Base-by-base conservation (phyloP, 2,888 invertebrate genomes). In the Abrostola tripartita region DNA sequence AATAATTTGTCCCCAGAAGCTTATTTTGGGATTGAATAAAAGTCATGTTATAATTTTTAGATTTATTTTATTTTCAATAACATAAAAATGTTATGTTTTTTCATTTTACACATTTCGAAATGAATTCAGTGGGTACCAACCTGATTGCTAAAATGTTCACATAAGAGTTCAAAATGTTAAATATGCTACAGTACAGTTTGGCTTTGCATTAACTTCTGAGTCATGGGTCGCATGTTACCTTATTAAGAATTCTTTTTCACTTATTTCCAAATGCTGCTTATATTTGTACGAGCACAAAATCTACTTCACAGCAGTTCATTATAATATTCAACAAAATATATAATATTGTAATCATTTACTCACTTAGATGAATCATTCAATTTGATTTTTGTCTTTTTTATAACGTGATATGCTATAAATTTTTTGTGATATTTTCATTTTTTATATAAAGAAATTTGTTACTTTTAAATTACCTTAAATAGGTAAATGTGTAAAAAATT, bases 11-110 rank as follows among this genome's bases (percentile, higher is more conserved):
- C 24, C 24, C 1, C 24, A 2, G 24, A n/a, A 54, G 42, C 37
- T 37, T 11, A 11, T 7, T 44, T 5, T 14, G 40, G 4, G 6
- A 5, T 35, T 14, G 78, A 86, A 88, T 86, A 68, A 89, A 90
- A 89, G 80, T 78, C 79, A 64, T 49, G 66, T 66, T 68, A 76
- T 92, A 91, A 92, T 94, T 94, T 94, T 94, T 93, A 92, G 87
- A 90, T 91, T 94, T 92, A 91, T 94, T 95, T 95, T 95, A 95
- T 95, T 95, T 94, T 94, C 91, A 95, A 95, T 95, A 95, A 95
- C 95, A 95, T 95, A 95, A 95, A 95, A 95, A 95, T 95, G 95
- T 95, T 95, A 95, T 93, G 91, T 90, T 90, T 88, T 90, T 89
- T 89, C 90, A 90, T 93, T 93, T 93, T 93, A 93, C 89, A 94